Conservation (phyloP, 2,113 vertebrate genomes). For the Dendrocopos noguchii region DNA sequence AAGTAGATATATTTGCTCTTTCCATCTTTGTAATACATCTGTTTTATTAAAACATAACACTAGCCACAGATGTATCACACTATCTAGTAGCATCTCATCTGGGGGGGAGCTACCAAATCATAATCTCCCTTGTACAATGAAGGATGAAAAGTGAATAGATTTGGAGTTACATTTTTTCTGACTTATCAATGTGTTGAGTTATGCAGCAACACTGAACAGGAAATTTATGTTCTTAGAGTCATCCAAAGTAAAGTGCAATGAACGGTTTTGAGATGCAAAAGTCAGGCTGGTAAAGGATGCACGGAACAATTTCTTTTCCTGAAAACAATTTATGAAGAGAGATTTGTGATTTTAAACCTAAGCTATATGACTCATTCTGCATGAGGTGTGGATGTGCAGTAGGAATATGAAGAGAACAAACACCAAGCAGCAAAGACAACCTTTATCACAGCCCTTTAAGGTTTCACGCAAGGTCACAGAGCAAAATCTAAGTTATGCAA, state of each 20-base stretch:
- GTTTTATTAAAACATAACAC: background rate
- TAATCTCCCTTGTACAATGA: background rate
- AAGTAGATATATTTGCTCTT: background rate
- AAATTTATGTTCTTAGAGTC: background rate
- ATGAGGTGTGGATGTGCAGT: background rate
- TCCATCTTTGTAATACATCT: background rate
- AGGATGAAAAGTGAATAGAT: background rate
- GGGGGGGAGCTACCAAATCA: background rate
- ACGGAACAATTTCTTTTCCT: background rate
- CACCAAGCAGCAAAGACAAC: constrained; percentile 21
- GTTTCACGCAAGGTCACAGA: background rate
- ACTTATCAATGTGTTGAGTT: background rate
- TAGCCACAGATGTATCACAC: background rate
- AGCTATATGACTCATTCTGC: background rate
- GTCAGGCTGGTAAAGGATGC: background rate
- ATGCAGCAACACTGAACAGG: fast-evolving
- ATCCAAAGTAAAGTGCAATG: background rate
- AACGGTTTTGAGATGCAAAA: background rate
- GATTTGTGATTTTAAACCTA: background rate
- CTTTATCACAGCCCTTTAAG: constrained; percentile 43
- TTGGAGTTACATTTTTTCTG: background rate
- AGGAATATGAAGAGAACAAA: background rate
- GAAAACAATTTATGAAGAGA: background rate
- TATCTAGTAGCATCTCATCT: background rate
- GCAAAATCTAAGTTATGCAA: constrained; percentile 57